These are phyloP conservation scores for Pantherophis guttatus DNA, from an alignment of 2,113 vertebrate genomes.

Conservation along the genomic window DNA sequence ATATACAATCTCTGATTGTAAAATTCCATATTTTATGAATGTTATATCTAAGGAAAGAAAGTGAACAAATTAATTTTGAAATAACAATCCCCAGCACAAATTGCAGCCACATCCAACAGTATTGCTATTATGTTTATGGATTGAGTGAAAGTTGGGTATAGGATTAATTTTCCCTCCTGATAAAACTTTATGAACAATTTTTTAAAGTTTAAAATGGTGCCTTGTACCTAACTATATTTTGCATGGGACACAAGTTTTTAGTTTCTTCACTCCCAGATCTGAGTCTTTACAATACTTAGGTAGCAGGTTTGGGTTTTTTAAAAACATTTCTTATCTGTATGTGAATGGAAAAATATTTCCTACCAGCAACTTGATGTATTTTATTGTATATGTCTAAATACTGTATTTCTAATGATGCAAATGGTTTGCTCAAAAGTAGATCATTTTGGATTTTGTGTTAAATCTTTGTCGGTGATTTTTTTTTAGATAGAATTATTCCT, in stretches of 20 bases:
- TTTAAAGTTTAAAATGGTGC: constrained; percentile 67
- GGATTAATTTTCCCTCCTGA: constrained; percentile 44
- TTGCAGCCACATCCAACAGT: constrained; percentile 1
- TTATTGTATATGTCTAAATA: constrained; percentile 28
- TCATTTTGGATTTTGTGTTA: constrained; percentile 34
- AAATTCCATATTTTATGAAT: constrained; percentile 30
- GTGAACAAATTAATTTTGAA: constrained; percentile 14
- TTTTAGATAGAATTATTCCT: constrained; percentile 19
- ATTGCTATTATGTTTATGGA: constrained; percentile 12
- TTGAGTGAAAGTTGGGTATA: constrained; percentile 15
- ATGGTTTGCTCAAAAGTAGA: constrained; percentile 1
- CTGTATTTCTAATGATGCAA: constrained; percentile 44
- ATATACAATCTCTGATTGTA: constrained; percentile 45
- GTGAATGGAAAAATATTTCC: constrained; percentile 45
- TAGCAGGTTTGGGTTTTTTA: constrained; percentile 13
- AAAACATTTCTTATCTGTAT: constrained; percentile 24
- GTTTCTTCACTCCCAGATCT: constrained; percentile 33
- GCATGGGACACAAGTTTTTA: constrained; percentile 53
- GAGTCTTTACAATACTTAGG: constrained; percentile 43
- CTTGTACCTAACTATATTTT: constrained; percentile 63
- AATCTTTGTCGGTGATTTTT: not conserved
- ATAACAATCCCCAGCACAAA: constrained; percentile 19
- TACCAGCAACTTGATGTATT: constrained; percentile 53
- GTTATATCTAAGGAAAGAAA: constrained; percentile 21
- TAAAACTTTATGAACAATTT: constrained; percentile 60